Percentiles rank a stretch among this genome's conserved stretches.
Conservation (phyloP, 2,888 invertebrate genomes). For the Hirtodrosophila duncani region DNA sequence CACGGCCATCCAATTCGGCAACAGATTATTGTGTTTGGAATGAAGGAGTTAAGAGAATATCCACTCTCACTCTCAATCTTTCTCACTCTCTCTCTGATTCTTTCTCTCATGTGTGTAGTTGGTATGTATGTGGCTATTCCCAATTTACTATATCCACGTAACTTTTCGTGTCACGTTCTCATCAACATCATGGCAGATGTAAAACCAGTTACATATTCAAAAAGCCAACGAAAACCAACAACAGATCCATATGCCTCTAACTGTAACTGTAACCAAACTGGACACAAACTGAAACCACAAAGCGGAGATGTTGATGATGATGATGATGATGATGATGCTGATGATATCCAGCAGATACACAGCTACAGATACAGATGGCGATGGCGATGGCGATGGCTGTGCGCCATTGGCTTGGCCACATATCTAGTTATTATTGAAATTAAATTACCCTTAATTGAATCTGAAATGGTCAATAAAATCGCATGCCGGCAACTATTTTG, state of each 20-base stretch:
- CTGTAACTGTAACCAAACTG: conserved; percentile 35
- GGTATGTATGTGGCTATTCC: too few relatives aligned
- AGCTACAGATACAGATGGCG: conserved; percentile 29
- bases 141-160: too few relatives aligned
- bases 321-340: neutral
- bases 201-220: conserved; percentile 16
- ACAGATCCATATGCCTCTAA: conserved; percentile 30
- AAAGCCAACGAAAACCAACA: neutral
- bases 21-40: too few relatives aligned
- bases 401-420: conserved; percentile 26
- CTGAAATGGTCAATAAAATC: conserved; percentile 71
- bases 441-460: conserved; percentile 72
- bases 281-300: conserved; percentile 13
- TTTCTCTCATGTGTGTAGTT: too few relatives aligned
- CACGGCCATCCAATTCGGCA: too few relatives aligned
- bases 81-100: too few relatives aligned
- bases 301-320: conserved; percentile 7
- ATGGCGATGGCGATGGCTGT: conserved; percentile 6
- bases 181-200: too few relatives aligned
- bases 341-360: conserved; percentile 17
- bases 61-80: too few relatives aligned
- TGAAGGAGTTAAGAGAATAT: too few relatives aligned
- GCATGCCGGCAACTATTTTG: conserved; percentile 67
- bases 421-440: conserved; percentile 70
- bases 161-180: neutral